Evolutionary conservation across 2,113 vertebrate genomes (phyloP).

Genomic region (Pampusana beccarii): DNA sequence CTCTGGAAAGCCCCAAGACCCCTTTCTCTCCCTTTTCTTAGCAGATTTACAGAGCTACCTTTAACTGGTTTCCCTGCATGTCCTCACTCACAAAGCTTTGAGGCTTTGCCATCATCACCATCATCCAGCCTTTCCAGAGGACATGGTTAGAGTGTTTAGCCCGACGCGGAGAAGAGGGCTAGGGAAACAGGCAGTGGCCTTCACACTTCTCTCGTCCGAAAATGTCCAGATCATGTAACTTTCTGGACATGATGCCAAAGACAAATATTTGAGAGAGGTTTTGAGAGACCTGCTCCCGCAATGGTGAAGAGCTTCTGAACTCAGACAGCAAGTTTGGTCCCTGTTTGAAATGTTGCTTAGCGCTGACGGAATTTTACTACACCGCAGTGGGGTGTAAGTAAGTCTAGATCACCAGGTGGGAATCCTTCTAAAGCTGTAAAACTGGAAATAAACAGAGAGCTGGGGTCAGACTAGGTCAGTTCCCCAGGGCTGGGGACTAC

Average conservation of each 20-base stretch:
- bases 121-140: neutral
- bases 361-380: neutral
- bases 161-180: neutral
- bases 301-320: neutral
- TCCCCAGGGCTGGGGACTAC: neutral
- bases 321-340: neutral
- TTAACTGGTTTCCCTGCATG: neutral
- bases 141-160: neutral
- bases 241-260: neutral
- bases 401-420: neutral
- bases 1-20: neutral
- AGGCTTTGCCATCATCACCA: neutral
- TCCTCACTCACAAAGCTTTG: neutral
- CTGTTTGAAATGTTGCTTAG: conserved; percentile 21
- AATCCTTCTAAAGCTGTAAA: conserved; percentile 22
- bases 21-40: neutral
- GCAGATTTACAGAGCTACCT: neutral
- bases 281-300: neutral
- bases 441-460: neutral
- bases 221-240: neutral
- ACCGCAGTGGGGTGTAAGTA: neutral
- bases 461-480: neutral
- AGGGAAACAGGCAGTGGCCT: neutral
- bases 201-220: neutral
- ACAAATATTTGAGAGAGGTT: neutral